A percentile compares a stretch with the other conserved stretches of the same genome.
phyloP scores from a whole-genome alignment of 2,797 vertebrate genomes.

The Apodemus agrarius region DNA sequence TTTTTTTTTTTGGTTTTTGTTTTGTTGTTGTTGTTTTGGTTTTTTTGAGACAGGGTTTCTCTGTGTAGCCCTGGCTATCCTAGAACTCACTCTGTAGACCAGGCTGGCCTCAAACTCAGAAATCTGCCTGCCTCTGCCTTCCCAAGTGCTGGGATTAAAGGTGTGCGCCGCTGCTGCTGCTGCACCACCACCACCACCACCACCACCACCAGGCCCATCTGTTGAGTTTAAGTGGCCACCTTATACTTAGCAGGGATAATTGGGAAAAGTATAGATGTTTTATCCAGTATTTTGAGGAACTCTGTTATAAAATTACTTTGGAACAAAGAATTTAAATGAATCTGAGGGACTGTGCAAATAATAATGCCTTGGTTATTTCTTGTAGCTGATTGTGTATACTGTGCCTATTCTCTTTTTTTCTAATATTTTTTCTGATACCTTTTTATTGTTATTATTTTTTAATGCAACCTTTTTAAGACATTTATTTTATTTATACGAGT shows the following conservation, averaged over 20 bases:
- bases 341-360: not conserved
- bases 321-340: constrained; percentile 6
- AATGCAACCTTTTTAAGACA: too few species aligned
- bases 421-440: not conserved
- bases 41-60: too few species aligned
- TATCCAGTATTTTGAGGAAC: not conserved
- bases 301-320: constrained; percentile 51
- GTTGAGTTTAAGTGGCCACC: constrained; percentile 34
- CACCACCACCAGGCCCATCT: not conserved
- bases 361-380: not conserved
- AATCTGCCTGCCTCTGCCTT: too few species aligned
- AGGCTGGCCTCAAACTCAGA: too few species aligned
- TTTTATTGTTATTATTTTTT: not conserved
- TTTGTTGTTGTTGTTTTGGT: too few species aligned
- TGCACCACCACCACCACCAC: too few species aligned
- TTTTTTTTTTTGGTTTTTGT: too few species aligned
- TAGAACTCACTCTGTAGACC: too few species aligned
- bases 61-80: too few species aligned
- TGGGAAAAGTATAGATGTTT: constrained; percentile 16
- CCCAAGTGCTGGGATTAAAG: too few species aligned
- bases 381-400: not conserved
- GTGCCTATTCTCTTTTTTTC: not conserved
- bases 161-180: too few species aligned
- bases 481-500: too few species aligned
- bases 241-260: constrained; percentile 30